phyloP scores from a whole-genome alignment of 2,888 invertebrate genomes.

The Sialis fuliginosa region DNA sequence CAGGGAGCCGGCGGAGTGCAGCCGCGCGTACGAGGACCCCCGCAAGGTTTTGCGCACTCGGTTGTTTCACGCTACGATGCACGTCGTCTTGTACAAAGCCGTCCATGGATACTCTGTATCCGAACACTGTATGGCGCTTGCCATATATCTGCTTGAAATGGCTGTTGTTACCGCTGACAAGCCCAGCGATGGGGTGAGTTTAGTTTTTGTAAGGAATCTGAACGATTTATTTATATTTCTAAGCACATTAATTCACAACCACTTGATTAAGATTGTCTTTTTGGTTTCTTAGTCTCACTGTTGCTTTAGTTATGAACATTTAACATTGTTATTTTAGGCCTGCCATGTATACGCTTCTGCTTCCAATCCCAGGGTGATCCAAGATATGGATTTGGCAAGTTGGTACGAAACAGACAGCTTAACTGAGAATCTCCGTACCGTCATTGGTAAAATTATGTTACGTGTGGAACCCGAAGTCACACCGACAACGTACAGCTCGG shows the following conservation, averaged over 20 bases:
- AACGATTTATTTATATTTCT: not conserved
- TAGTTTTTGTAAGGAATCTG: not conserved
- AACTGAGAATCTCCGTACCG: conserved; percentile 55
- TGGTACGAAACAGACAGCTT: conserved; percentile 61
- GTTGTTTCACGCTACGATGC: conserved; percentile 54
- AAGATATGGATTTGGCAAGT: conserved; percentile 36
- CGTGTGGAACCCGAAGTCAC: conserved; percentile 37
- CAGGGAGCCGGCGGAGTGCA: conserved; percentile 46
- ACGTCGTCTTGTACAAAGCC: conserved; percentile 71
- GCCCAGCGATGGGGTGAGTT: conserved; percentile 24
- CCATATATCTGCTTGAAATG: conserved; percentile 74
- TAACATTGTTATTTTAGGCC: conserved; percentile 1
- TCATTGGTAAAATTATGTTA: conserved; percentile 42
- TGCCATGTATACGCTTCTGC: conserved; percentile 1
- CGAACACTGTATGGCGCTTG: conserved; percentile 76
- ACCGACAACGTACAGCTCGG: conserved; percentile 41
- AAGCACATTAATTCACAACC: not conserved
- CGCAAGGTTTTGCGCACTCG: conserved; percentile 37
- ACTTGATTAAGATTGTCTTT: not conserved
- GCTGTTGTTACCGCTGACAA: conserved; percentile 39
- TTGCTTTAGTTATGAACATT: too few relatives aligned
- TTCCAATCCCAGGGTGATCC: conserved; percentile 21
- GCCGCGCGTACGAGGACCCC: conserved; percentile 49
- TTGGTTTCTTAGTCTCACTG: too few relatives aligned
- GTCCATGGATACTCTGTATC: conserved; percentile 56